A percentile compares a stretch with the other conserved stretches of the same genome.
Conservation (phyloP, 2,888 invertebrate genomes). For the Protodeltote pygarga region DNA sequence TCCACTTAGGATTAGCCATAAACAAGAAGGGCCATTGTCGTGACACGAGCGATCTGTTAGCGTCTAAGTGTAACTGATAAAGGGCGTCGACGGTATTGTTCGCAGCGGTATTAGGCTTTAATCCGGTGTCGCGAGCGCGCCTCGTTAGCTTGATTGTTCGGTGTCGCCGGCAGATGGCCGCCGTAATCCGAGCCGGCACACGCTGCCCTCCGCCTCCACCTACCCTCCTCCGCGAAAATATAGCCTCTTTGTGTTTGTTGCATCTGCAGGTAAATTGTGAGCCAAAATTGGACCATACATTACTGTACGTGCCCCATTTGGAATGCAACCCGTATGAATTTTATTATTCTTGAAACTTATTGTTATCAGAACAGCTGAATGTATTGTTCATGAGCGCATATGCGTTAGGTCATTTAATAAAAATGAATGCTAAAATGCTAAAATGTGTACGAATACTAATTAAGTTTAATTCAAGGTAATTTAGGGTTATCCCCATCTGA, state of each 20-base stretch:
- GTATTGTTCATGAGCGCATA: constrained; percentile 42
- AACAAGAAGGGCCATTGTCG: constrained; percentile 81
- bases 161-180: constrained; percentile 82
- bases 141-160: constrained; percentile 86
- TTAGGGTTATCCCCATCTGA: too few relatives aligned
- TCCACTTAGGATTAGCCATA: constrained; percentile 84
- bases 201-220: constrained; percentile 45
- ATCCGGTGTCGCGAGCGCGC: constrained; percentile 80
- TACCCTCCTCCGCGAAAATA: constrained; percentile 51
- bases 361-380: constrained; percentile 75
- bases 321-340: constrained; percentile 78
- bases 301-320: constrained; percentile 71
- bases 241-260: constrained; percentile 85
- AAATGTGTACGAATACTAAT: constrained; percentile 23
- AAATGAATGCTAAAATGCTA: constrained; percentile 36
- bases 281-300: constrained; percentile 82
- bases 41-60: constrained; percentile 81
- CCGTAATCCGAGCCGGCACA: constrained; percentile 78
- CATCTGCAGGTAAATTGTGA: constrained; percentile 86
- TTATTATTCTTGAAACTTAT: constrained; percentile 80
- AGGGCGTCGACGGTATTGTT: constrained; percentile 80
- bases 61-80: constrained; percentile 80
- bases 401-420: constrained; percentile 44
- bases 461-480: background rate
- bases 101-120: constrained; percentile 82